These are phyloP conservation scores for Gymnopithys bicolor DNA, from an alignment of 2,797 vertebrate genomes.

Conservation along the genomic window DNA sequence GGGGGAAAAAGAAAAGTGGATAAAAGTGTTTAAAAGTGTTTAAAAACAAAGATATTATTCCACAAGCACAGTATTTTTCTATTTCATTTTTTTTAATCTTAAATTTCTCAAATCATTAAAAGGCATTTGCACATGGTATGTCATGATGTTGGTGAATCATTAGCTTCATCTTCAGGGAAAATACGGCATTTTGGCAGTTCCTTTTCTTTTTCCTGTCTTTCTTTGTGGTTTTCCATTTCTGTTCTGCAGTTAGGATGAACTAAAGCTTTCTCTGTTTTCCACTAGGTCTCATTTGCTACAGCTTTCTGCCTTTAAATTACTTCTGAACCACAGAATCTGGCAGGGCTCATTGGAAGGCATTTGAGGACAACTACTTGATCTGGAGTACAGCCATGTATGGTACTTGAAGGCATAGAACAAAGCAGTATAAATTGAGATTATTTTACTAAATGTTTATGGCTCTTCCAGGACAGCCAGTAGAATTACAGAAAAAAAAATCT, in stretches of 20 bases:
- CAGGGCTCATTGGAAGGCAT: constrained; percentile 80
- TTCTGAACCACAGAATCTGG: constrained; percentile 83
- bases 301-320: constrained; percentile 85
- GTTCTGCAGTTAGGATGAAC: constrained; percentile 66
- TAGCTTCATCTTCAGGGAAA: constrained; percentile 28
- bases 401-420: constrained; percentile 82
- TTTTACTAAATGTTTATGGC: constrained; percentile 76
- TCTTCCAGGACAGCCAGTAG: constrained; percentile 71
- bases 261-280: constrained; percentile 81
- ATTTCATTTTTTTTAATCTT: neutral
- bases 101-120: constrained; percentile 28
- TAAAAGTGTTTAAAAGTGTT: constrained; percentile 10
- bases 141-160: constrained; percentile 4
- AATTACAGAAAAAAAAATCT: constrained; percentile 66
- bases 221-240: constrained; percentile 64
- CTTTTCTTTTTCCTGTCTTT: constrained; percentile 55
- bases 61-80: neutral
- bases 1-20: neutral
- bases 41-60: neutral
- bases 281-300: constrained; percentile 84
- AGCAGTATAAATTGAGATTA: constrained; percentile 78
- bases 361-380: constrained; percentile 83
- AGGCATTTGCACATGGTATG: neutral
- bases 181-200: constrained; percentile 37
- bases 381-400: constrained; percentile 83